Conservation (phyloP, 2,797 vertebrate species). For the Garrulus glandarius region DNA sequence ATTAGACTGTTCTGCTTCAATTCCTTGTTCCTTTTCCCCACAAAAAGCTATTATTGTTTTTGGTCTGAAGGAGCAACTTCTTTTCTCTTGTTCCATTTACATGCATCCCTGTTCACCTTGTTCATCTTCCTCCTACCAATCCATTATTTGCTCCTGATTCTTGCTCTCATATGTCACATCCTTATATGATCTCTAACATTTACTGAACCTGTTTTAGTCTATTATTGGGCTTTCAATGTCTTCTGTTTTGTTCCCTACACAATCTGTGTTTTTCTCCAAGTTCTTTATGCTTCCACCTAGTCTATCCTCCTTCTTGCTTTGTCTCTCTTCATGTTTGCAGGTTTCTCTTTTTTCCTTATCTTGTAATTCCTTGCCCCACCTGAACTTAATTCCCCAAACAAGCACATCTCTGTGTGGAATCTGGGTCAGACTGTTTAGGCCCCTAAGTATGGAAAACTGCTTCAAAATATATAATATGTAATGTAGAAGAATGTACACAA, state of each 20-base stretch:
- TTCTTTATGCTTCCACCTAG: not conserved
- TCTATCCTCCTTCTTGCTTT: not conserved
- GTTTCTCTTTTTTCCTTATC: not conserved
- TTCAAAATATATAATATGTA: not conserved
- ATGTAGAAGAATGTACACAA: not conserved
- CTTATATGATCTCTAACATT: not conserved
- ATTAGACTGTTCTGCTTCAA: not conserved
- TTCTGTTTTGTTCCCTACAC: not conserved
- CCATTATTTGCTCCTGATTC: not conserved
- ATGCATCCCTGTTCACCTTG: not conserved
- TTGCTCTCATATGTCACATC: not conserved
- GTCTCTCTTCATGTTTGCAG: not conserved
- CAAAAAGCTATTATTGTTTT: not conserved
- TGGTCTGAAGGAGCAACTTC: not conserved
- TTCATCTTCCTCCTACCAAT: not conserved
- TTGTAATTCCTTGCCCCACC: not conserved
- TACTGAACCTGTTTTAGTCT: not conserved
- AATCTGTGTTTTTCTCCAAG: not conserved
- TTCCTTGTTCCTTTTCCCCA: not conserved
- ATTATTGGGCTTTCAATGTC: not conserved
- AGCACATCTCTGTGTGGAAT: not conserved
- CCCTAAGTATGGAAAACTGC: not conserved
- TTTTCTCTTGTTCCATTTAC: not conserved
- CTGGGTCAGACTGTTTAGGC: not conserved
- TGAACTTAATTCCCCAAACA: not conserved